Evolutionary conservation across 2,113 vertebrate genomes (phyloP).

Genomic region (Tiliqua scincoides): DNA sequence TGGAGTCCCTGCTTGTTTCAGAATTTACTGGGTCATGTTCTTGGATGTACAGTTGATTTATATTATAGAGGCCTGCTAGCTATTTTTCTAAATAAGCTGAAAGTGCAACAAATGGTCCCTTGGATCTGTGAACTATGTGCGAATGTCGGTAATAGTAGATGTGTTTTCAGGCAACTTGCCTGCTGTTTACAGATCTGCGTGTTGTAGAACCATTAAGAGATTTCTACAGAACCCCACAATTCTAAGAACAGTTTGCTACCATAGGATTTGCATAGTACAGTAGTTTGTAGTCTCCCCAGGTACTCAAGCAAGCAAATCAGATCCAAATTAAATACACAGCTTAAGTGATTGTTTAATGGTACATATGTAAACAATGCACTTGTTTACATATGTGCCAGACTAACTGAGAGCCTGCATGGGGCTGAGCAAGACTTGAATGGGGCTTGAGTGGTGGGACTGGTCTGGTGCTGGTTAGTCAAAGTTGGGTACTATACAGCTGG

Average conservation of each 20-base stretch:
- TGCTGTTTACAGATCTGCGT: not conserved
- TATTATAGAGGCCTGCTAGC: not conserved
- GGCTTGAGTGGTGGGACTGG: not conserved
- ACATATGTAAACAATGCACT: not conserved
- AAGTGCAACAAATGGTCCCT: not conserved
- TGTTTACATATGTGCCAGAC: not conserved
- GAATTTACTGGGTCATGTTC: not conserved
- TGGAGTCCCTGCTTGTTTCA: not conserved
- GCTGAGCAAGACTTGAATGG: not conserved
- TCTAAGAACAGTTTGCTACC: not conserved
- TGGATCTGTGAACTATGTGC: not conserved
- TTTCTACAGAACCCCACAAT: slow-evolving; percentile 14
- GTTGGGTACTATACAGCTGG: not conserved
- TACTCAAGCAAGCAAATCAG: slow-evolving; percentile 23
- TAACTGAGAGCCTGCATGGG: not conserved
- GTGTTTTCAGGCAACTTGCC: not conserved
- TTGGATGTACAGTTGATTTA: not conserved
- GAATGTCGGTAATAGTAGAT: not conserved
- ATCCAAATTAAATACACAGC: not conserved
- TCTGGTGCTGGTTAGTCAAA: not conserved
- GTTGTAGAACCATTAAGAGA: not conserved
- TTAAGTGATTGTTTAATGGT: not conserved
- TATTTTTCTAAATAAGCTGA: not conserved
- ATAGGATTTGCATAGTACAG: no score
- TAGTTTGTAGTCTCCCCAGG: not conserved